Percentiles rank a stretch among this genome's conserved stretches.
These are phyloP conservation scores for Rhabdophis nuchalis DNA, from an alignment of 2,797 vertebrate species.

Conservation along the genomic window DNA sequence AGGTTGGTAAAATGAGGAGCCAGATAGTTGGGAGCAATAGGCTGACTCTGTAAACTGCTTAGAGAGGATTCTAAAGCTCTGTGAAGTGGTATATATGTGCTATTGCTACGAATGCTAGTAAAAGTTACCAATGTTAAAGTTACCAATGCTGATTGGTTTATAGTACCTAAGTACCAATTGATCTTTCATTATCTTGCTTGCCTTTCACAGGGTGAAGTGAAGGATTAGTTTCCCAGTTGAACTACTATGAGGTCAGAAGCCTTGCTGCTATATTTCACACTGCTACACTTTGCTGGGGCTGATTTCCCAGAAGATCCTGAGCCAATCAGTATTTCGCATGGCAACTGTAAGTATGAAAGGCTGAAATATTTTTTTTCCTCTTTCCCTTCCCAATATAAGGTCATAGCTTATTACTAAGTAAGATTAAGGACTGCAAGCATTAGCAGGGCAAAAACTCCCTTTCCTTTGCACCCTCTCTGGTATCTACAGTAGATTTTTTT, in stretches of 20 bases:
- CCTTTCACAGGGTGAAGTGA: constrained; percentile 84
- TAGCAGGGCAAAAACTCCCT: neutral
- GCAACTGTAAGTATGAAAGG: constrained; percentile 90
- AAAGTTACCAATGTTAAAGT: neutral
- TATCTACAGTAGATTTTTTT: neutral
- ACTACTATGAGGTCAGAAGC: constrained; percentile 98
- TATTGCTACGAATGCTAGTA: neutral
- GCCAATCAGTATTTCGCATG: constrained; percentile 98
- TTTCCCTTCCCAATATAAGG: neutral
- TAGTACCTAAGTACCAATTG: constrained; percentile 30
- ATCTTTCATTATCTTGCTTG: constrained; percentile 36
- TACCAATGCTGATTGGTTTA: neutral
- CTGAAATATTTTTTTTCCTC: neutral
- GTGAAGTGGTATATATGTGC: neutral
- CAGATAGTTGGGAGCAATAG: neutral
- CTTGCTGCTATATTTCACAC: constrained; percentile 96
- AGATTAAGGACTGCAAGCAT: constrained; percentile 4
- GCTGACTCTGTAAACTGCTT: neutral
- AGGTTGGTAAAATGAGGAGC: neutral
- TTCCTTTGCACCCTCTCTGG: neutral
- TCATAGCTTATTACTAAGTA: neutral
- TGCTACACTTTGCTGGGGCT: constrained; percentile 90
- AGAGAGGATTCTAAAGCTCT: neutral
- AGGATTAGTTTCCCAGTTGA: constrained; percentile 79
- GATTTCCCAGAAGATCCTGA: constrained; percentile 98